These are phyloP conservation scores for Corynorhinus townsendii DNA, from an alignment of 2,113 vertebrate species.

Conservation along the genomic window DNA sequence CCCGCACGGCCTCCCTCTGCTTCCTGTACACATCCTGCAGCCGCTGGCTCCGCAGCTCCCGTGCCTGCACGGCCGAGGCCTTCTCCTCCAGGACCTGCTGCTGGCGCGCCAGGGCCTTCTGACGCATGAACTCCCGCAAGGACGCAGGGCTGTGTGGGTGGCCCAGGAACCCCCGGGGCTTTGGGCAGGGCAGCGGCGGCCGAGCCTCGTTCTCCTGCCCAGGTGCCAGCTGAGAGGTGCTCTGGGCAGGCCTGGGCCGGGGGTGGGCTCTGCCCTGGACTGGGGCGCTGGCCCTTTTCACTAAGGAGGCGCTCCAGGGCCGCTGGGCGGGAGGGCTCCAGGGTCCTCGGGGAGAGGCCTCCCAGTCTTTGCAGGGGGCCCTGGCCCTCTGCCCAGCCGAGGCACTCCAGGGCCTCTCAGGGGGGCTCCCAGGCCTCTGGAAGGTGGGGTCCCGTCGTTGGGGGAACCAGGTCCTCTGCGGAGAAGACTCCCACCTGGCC, in stretches of 20 bases:
- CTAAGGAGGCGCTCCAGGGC: background rate
- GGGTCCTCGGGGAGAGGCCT: fast-evolving
- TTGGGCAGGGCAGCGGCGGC: background rate
- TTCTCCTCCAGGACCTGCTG: constrained; percentile 65
- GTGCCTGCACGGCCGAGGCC: background rate
- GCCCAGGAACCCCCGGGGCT: background rate
- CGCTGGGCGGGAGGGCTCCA: fast-evolving
- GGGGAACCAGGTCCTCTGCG: background rate
- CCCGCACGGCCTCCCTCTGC: constrained; percentile 71
- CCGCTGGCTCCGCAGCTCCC: constrained; percentile 48
- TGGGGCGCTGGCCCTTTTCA: too few relatives aligned
- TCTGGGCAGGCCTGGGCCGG: background rate
- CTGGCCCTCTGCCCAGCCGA: fast-evolving
- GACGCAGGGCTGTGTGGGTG: constrained; percentile 53
- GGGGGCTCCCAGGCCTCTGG: background rate
- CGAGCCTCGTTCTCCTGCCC: background rate
- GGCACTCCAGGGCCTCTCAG: background rate
- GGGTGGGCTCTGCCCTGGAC: too few relatives aligned
- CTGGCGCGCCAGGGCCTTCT: constrained; percentile 59
- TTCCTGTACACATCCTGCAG: constrained; percentile 75
- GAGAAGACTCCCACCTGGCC: background rate
- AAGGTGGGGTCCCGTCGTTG: fast-evolving
- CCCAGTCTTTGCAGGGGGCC: background rate
- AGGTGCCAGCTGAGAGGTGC: fast-evolving
- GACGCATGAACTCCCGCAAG: constrained; percentile 70